A percentile compares a stretch with the other conserved stretches of the same genome.
These are phyloP conservation scores for Lottia gigantea DNA, from an alignment of 2,888 invertebrate species.

Conservation along the genomic window DNA sequence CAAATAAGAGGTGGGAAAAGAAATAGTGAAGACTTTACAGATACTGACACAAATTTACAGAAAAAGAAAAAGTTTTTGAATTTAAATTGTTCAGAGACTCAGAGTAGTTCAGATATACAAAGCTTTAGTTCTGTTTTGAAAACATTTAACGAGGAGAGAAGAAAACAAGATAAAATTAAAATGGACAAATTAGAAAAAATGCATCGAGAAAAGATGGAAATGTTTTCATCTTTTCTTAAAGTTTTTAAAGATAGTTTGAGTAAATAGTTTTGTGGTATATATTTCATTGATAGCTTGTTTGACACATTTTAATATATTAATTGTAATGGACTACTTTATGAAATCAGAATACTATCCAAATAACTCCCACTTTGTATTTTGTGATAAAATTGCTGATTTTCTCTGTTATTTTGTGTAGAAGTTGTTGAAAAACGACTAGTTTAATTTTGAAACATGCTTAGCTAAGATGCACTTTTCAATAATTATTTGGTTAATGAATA, in stretches of 20 bases:
- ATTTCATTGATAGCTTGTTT: too few relatives aligned
- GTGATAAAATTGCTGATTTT: too few relatives aligned
- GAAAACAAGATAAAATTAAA: slow-evolving; percentile 16
- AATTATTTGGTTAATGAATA: too few relatives aligned
- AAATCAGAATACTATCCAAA: too few relatives aligned
- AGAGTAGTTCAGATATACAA: background rate
- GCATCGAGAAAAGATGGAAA: slow-evolving; percentile 28
- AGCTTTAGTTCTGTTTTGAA: slow-evolving; percentile 1
- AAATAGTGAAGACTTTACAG: background rate
- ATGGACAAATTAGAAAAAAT: slow-evolving; percentile 27
- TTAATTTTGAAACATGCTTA: too few relatives aligned
- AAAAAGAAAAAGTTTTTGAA: background rate
- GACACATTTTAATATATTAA: too few relatives aligned
- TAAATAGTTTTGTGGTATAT: background rate
- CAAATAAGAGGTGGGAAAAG: background rate
- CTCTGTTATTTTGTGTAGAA: too few relatives aligned
- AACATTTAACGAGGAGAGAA: slow-evolving; percentile 24
- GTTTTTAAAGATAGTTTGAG: slow-evolving; percentile 18
- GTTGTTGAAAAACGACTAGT: too few relatives aligned
- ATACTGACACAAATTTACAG: background rate
- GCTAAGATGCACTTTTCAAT: too few relatives aligned
- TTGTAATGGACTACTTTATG: too few relatives aligned
- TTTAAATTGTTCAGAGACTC: background rate
- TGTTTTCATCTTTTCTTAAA: slow-evolving; percentile 27
- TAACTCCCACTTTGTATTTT: too few relatives aligned